Base-by-base conservation (phyloP, 2,888 invertebrate species). In the Tolmerus cingulatus region DNA sequence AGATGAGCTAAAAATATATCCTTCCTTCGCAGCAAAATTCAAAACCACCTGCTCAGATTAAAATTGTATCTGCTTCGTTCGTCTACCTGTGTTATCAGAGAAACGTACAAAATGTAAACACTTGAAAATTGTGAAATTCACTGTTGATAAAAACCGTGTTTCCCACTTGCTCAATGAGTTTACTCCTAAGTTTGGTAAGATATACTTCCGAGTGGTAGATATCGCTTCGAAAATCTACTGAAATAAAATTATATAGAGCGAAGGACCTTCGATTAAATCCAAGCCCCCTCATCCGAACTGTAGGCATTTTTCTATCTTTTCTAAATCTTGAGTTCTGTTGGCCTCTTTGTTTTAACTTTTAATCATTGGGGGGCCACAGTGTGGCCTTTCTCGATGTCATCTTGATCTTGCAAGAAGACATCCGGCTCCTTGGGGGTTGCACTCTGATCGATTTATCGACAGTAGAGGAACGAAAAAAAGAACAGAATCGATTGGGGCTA, bases 121-220 rank as follows among this genome's bases (percentile, higher is more conserved):
- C 78, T 43, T 79, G 51, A 79, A 79, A 79, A 43, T 43, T 43
- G 46, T 79, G 78, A 79, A 43, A 79, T 79, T 79, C n/a, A 46
- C 23, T 79, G 16, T 5, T 23, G 78, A 79, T 79, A 79, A 79
- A 14, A 37, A 37, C 3, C 14, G 40, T 34, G 34, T 77, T 37
- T 77, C 34, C 77, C 40, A 46, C 78, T 43, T 14, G 43, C 43
- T 46, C 16, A 14, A 40, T 2, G 2, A 37, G 37, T 37, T 37
- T 37, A 12, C 2, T 43, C 43, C 3, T 3, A 43, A 43, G 43
- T 27, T 55, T 55, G 8, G 19, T 46, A 4, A 46, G 43, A 12
- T 0, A 46, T 46, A 46, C n/a, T 55, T 55, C 9, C 19, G 2
- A n/a, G 55, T 55, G 2, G 16, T 12, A 55, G 16, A 19, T 19